Percentiles rank a stretch among this genome's conserved stretches.
phyloP scores from a whole-genome alignment of 2,797 vertebrate genomes.

The Microctenopoma stevenorrisi region DNA sequence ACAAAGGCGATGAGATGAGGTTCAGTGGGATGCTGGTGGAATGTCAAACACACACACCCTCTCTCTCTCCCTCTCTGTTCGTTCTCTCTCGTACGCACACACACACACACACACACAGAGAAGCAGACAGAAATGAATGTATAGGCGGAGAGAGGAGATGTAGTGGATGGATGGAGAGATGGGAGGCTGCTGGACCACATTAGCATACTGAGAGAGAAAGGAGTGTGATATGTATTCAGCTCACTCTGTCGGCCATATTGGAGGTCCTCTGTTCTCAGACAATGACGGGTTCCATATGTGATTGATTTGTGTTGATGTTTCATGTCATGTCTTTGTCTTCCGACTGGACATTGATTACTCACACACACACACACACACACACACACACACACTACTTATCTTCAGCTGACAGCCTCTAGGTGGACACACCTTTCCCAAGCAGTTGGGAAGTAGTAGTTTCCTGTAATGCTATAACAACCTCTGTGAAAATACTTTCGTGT shows the following conservation, averaged over 20 bases:
- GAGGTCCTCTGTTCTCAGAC: background rate
- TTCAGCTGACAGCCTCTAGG: too few relatives aligned
- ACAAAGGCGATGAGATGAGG: constrained; percentile 67
- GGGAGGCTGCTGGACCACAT: constrained; percentile 6
- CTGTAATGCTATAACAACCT: too few relatives aligned
- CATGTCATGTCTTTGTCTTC: background rate
- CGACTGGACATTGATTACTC: too few relatives aligned
- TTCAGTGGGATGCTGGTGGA: constrained; percentile 60
- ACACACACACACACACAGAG: constrained; percentile 4
- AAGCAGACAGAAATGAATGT: constrained; percentile 41
- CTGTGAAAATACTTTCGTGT: too few relatives aligned
- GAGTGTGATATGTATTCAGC: constrained; percentile 53
- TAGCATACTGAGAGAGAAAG: constrained; percentile 45
- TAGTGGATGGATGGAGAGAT: constrained; percentile 18
- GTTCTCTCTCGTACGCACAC: background rate
- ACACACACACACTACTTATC: too few relatives aligned
- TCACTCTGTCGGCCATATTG: constrained; percentile 17
- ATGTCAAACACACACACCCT: constrained; percentile 59
- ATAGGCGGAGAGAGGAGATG: constrained; percentile 35
- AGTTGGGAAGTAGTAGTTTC: too few relatives aligned
- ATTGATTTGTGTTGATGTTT: background rate
- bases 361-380: too few relatives aligned
- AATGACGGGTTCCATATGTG: background rate
- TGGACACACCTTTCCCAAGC: too few relatives aligned
- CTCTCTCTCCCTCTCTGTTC: background rate